These are phyloP conservation scores for Oceanites oceanicus DNA, from an alignment of 2,113 vertebrate species.

Conservation along the genomic window DNA sequence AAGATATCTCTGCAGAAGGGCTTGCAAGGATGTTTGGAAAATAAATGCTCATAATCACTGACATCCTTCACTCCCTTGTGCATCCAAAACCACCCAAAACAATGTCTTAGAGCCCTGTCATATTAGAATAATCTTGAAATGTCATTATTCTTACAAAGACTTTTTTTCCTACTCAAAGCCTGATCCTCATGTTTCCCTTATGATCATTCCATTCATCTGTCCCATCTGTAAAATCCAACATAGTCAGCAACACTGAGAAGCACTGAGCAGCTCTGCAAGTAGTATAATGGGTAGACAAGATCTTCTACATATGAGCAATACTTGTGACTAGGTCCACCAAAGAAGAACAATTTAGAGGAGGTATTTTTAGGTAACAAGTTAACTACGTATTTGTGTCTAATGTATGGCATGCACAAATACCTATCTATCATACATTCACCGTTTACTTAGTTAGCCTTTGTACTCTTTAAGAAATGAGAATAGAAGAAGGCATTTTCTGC, in stretches of 20 bases:
- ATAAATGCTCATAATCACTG: not conserved
- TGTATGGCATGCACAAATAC: not conserved
- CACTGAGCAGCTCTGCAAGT: not conserved
- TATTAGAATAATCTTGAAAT: not conserved
- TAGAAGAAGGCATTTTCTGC: not conserved
- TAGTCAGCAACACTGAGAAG: not conserved
- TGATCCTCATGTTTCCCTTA: not conserved
- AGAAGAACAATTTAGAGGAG: not conserved
- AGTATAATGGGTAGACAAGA: not conserved
- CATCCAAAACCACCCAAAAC: not conserved
- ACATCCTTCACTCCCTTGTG: not conserved
- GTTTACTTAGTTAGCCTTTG: not conserved
- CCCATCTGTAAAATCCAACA: not conserved
- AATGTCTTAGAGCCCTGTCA: not conserved
- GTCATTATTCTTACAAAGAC: not conserved
- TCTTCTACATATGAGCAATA: not conserved
- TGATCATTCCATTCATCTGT: not conserved
- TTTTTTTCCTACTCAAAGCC: not conserved
- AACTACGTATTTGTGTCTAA: not conserved
- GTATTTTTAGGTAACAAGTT: not conserved
- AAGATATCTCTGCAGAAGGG: not conserved
- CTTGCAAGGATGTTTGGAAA: not conserved
- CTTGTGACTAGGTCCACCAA: not conserved
- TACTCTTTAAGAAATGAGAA: not conserved
- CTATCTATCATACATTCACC: not conserved